Percentiles rank a stretch among this genome's conserved stretches.
phyloP scores from a whole-genome alignment of 92 coral and sea anemone genomes.

The Isaurus tuberculatus region DNA sequence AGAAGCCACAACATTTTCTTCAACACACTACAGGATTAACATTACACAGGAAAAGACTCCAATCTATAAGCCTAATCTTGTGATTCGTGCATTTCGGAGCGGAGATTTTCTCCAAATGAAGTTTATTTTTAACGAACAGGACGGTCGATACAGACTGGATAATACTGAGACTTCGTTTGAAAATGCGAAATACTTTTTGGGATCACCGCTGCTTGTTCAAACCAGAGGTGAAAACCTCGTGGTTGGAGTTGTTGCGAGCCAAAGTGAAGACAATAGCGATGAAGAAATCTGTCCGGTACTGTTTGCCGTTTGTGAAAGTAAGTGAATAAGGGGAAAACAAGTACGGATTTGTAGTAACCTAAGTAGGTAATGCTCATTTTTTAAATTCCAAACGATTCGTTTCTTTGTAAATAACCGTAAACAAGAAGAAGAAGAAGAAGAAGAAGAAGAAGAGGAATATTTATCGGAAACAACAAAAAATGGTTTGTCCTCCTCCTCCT shows the following conservation, averaged over 20 bases:
- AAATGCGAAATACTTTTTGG: not conserved
- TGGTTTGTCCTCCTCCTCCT: too few species aligned
- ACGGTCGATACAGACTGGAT: not conserved
- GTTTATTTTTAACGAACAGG: not conserved
- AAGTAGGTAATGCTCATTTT: too few species aligned
- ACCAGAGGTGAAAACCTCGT: not conserved
- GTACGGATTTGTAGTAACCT: too few species aligned
- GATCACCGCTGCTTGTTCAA: constrained; percentile 7
- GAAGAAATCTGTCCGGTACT: not conserved
- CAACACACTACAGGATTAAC: not conserved
- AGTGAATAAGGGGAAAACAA: not conserved
- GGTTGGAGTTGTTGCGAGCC: constrained; percentile 9
- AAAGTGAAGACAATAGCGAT: not conserved
- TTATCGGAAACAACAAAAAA: too few species aligned
- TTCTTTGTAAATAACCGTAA: too few species aligned
- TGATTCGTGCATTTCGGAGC: not conserved
- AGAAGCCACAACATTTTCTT: constrained; percentile 8
- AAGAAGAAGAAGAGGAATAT: too few species aligned
- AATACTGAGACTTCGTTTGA: not conserved
- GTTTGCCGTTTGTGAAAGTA: constrained; percentile 3
- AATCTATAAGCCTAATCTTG: not conserved
- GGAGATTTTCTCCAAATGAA: not conserved
- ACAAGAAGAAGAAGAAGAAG: too few species aligned
- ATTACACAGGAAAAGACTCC: not conserved
- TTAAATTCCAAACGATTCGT: too few species aligned